Evolutionary conservation across 2,797 vertebrate species (phyloP).

Genomic region (Notamacropus eugenii): DNA sequence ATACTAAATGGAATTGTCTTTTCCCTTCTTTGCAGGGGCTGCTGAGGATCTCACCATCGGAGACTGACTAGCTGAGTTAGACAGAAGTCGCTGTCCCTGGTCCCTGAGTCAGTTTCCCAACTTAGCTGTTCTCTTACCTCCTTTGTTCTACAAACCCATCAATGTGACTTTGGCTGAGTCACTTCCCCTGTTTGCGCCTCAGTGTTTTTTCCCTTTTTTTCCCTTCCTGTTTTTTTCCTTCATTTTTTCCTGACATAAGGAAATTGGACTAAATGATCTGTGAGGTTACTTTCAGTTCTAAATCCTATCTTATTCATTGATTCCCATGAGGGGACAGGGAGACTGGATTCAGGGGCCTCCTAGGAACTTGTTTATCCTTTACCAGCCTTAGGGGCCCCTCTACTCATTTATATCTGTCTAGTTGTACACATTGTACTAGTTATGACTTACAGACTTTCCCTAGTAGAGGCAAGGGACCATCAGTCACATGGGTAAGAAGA

Average conservation of each 20-base stretch:
- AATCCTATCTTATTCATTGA: background rate
- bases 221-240: background rate
- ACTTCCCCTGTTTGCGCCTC: background rate
- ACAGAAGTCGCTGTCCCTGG: background rate
- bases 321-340: background rate
- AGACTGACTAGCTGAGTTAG: background rate
- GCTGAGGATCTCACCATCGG: background rate
- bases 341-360: background rate
- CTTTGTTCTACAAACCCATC: background rate
- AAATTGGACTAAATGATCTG: background rate
- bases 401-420: background rate
- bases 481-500: background rate
- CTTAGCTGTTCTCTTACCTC: background rate
- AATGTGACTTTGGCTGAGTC: background rate
- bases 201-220: background rate
- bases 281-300: background rate
- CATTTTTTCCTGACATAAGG: background rate
- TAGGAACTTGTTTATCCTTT: background rate
- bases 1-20: background rate
- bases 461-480: background rate
- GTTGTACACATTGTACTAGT: background rate
- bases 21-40: background rate
- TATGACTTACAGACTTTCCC: background rate
- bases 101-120: background rate
- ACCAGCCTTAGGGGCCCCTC: background rate